Evolutionary conservation across 64 coral and sea anemone genomes (phyloP).

Genomic region (Montipora foliosa): DNA sequence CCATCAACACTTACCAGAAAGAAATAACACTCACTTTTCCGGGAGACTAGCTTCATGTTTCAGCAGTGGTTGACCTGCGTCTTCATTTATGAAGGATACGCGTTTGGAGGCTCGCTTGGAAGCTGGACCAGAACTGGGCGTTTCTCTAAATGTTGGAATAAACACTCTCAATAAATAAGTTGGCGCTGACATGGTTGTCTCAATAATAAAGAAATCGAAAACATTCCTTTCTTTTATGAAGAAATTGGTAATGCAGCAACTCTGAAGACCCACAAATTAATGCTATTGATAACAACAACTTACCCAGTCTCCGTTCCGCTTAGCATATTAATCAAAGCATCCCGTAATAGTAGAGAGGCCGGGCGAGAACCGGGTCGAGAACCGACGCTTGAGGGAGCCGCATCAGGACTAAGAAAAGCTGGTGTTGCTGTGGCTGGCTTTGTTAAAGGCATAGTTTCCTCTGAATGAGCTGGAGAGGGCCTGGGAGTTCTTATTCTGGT

Average conservation of each 20-base stretch:
- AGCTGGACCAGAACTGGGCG: neutral
- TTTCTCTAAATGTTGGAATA: neutral
- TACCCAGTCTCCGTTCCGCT: neutral
- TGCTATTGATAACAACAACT: neutral
- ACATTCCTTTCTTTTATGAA: too few species aligned
- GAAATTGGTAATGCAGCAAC: neutral
- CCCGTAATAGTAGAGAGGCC: conserved; percentile 27
- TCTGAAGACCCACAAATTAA: neutral
- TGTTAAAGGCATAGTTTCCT: neutral
- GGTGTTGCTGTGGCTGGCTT: neutral
- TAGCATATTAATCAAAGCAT: conserved; percentile 30
- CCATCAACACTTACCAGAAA: neutral
- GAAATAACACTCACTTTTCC: neutral
- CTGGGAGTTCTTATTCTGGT: conserved; percentile 32
- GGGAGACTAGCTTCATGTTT: neutral
- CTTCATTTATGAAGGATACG: conserved; percentile 38
- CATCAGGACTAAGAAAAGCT: neutral
- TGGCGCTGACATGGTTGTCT: neutral
- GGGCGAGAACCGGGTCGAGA: conserved; percentile 43
- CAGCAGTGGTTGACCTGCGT: conserved; percentile 2
- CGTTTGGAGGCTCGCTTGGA: conserved; percentile 30
- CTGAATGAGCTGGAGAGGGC: conserved; percentile 23
- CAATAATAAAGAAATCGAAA: too few species aligned
- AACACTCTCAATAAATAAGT: neutral
- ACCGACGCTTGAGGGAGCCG: neutral